Base-by-base conservation (phyloP, 2,888 invertebrate species). In the Cordylochernes scorpioides region DNA sequence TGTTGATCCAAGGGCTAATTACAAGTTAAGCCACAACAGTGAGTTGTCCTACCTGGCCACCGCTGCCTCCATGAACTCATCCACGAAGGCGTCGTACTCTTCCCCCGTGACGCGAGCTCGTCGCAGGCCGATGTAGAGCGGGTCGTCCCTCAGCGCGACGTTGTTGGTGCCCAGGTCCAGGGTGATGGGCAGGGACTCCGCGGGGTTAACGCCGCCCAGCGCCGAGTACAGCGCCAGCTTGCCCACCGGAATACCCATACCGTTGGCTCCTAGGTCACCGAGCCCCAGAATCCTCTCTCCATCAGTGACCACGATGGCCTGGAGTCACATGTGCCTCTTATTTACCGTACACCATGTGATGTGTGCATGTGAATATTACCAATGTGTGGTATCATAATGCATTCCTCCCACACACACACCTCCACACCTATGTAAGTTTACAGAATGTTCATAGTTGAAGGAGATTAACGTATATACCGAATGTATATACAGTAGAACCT, bases 181-280 rank as follows among this genome's bases (percentile, higher is more conserved):
- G 1, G 78, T 73, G 44, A 97, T 69, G 19, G 97, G 97, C 38
- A 99, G 62, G 49, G 84, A 84, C 54, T 88, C 77, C 42, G 74
- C 68, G 0, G 97, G 97, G 50, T 82, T 80, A 45, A 97, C 78
- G 34, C 88, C 91, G 15, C 84, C 94, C 33, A 99, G 60, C 0
- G 91, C 94, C 4, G 94, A 91, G 60, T 99, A 97, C 6, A 99
- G 62, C 3, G 91, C 67, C 41, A 99, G 59, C 58, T 97, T 99
- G 39, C 97, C 97, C 22, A 91, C 71, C 2, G 97, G 94, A 47
- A 97, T 99, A 33, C 94, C 97, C 88, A 97, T 97, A 8, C 97
- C 97, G 50, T 78, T 73, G 3, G 80, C 84, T 6, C 97, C 97
- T 39, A 94, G 62, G 57, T 97, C 97, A 3, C 97, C 97, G 30